Conservation (phyloP, 2,888 invertebrate species). For the Aproaerema taeniolella region DNA sequence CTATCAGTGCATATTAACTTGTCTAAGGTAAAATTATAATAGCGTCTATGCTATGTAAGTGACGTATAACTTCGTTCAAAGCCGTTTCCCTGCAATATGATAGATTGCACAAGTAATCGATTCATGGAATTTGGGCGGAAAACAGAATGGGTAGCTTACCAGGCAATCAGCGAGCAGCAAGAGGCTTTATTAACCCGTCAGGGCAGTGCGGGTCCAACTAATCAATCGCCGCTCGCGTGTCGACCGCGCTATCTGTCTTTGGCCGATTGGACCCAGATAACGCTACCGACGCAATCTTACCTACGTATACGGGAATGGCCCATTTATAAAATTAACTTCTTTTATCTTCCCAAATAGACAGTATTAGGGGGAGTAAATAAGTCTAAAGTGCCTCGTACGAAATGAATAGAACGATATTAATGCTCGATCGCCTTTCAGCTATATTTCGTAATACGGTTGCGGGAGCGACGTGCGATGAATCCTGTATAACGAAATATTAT, state of each 20-base stretch:
- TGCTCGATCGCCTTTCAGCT: conserved; percentile 28
- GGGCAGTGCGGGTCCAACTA: conserved; percentile 65
- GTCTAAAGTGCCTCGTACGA: conserved; percentile 46
- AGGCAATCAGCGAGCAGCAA: conserved; percentile 63
- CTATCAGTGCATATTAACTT: conserved; percentile 12
- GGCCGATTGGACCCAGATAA: conserved; percentile 69
- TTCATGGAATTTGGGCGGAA: conserved; percentile 48
- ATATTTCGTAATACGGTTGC: conserved; percentile 10
- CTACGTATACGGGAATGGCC: conserved; percentile 64
- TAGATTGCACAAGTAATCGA: conserved; percentile 54
- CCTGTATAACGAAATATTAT: conserved; percentile 8
- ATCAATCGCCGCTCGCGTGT: conserved; percentile 75
- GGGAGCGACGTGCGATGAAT: conserved; percentile 10
- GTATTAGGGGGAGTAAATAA: conserved; percentile 63
- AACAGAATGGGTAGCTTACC: conserved; percentile 61
- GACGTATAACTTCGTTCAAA: conserved; percentile 26
- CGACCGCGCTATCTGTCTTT: conserved; percentile 73
- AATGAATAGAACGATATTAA: conserved; percentile 49
- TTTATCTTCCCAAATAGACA: conserved; percentile 64
- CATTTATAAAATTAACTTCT: conserved; percentile 74
- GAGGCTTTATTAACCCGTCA: conserved; percentile 74
- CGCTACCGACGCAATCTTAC: conserved; percentile 65
- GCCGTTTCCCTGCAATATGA: conserved; percentile 38
- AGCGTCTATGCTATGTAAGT: conserved; percentile 20
- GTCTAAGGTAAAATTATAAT: conserved; percentile 9